Evolutionary conservation across 2,797 vertebrate genomes (phyloP).

Genomic region (Phalloptychus januarius): DNA sequence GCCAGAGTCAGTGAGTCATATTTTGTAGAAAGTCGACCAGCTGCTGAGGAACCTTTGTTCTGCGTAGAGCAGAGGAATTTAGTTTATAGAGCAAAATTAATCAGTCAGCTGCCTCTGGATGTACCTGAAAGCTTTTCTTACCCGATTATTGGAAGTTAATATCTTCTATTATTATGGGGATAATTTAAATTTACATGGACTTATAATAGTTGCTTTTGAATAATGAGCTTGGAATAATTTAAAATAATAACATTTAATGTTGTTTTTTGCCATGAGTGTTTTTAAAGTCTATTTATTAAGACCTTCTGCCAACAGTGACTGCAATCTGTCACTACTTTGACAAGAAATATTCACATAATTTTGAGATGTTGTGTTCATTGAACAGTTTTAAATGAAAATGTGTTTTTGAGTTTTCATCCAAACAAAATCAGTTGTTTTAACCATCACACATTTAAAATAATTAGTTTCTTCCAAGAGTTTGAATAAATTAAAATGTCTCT

Average conservation of each 20-base stretch:
- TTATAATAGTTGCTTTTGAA: constrained; percentile 5
- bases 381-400: not conserved
- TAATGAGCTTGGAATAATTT: constrained; percentile 5
- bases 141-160: constrained; percentile 13
- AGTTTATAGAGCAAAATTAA: constrained; percentile 21
- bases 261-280: not conserved
- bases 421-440: not conserved
- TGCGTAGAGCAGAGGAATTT: not conserved
- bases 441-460: not conserved
- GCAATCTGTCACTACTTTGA: not conserved
- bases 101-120: constrained; percentile 15
- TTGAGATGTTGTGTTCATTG: not conserved
- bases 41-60: constrained; percentile 28
- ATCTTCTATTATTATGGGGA: constrained; percentile 11
- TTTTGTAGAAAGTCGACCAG: constrained; percentile 45
- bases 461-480: not conserved
- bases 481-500: not conserved
- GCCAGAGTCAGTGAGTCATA: constrained; percentile 16
- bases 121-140: constrained; percentile 9
- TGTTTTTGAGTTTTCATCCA: not conserved
- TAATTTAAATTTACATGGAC: not conserved
- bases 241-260: no score
- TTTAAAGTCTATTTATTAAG: not conserved
- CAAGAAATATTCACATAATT: not conserved
- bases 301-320: not conserved